Evolutionary conservation across 2,797 vertebrate genomes (phyloP), one percentile per base, ranked within the genome.

Genomic region (Bovichtus variegatus): DNA sequence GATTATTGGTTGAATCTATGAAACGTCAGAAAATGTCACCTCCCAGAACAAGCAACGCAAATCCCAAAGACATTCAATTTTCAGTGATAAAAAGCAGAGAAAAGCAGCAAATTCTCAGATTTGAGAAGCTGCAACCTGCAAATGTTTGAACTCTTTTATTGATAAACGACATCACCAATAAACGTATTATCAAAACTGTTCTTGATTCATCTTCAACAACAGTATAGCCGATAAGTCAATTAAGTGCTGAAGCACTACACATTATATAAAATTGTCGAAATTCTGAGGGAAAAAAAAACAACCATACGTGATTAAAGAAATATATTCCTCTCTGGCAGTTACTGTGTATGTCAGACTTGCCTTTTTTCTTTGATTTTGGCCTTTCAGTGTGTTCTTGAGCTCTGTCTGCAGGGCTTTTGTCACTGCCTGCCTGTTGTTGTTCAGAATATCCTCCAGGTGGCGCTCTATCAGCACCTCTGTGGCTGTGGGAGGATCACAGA

Each of bases 381-480:
- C 44, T 70, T 74, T 82, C 60, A 93, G 41, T 2, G 85, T 51
- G 25, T 77, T 89, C 71, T 57, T 86, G 15, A 95, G 72, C 61
- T 93, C 90, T 4, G 68, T 67, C 64, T 92, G 83, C 46, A 95
- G 55, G 0, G 84, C 89, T 58, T 67, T 3, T 29, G 71, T 85
- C n/a, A 95, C 67, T 0, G 79, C 78, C 63, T 82, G 87, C 38
- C 59, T 90, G 87, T 94, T 95, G 86, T 91, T 83, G 44, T 43
- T 85, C 51, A 95, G 81, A 84, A 94, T 84, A n/a, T 80, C 91
- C 92, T 94, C 91, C 62, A 95, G 89, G 73, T 94, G 91, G 76
- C 41, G 89, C 88, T 93, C 91, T 74, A 95, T 76, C 53, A 92
- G 53, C 23, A 74, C 70, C 31, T 94, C 94, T 23, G 83, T 61